Conservation (phyloP, 1,140 invertebrate species). For the Himalopsyche phryganea region DNA sequence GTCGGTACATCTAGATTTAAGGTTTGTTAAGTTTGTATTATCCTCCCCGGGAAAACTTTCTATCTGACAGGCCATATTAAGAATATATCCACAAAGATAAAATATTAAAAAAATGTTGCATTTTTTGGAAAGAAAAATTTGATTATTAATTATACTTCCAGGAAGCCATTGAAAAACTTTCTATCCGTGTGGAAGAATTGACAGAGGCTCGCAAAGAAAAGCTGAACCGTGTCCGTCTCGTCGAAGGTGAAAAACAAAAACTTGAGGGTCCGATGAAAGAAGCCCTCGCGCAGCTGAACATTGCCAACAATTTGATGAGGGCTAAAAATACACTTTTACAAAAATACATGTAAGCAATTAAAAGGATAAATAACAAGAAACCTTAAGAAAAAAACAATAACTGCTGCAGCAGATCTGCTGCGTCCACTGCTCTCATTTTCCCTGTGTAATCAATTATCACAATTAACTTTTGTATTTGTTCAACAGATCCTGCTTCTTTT, state of each 20-base stretch:
- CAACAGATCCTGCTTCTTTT: too few species aligned
- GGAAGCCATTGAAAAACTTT: slow-evolving; percentile 79
- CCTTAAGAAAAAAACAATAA: too few species aligned
- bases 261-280: slow-evolving; percentile 84
- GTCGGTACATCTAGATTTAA: slow-evolving; percentile 90
- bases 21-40: slow-evolving; percentile 40
- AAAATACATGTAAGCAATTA: slow-evolving; percentile 63
- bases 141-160: too few species aligned
- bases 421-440: too few species aligned
- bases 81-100: too few species aligned
- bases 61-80: too few species aligned
- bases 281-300: slow-evolving; percentile 76
- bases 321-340: slow-evolving; percentile 70
- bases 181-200: slow-evolving; percentile 71
- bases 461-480: too few species aligned
- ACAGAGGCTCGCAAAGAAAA: slow-evolving; percentile 82
- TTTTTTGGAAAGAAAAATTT: too few species aligned
- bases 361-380: too few species aligned
- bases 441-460: too few species aligned
- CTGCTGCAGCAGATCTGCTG: too few species aligned
- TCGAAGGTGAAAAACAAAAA: slow-evolving; percentile 86
- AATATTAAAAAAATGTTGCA: too few species aligned
- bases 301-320: slow-evolving; percentile 71
- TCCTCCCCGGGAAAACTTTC: neutral
- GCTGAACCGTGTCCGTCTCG: slow-evolving; percentile 81